Evolutionary conservation across 1,140 invertebrate species (phyloP).

Genomic region (Macrocentrus cingulum): DNA sequence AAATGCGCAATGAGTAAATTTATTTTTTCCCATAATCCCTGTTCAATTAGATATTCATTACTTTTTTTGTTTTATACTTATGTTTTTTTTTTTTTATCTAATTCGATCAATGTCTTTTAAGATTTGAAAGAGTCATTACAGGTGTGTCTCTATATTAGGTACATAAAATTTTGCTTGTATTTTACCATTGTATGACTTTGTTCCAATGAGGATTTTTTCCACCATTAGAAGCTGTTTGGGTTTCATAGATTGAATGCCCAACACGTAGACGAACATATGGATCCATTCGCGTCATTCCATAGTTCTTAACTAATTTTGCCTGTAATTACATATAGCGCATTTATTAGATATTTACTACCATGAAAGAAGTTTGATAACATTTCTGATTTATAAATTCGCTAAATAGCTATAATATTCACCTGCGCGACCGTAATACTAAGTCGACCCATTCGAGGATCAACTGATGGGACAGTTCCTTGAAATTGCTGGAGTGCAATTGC

Average conservation of each 20-base stretch:
- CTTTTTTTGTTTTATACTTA: no score
- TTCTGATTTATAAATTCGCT: no score
- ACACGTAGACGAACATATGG: constrained; percentile 91
- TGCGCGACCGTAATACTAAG: constrained; percentile 82
- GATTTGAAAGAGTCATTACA: no score
- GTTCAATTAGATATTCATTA: no score
- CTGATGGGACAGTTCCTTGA: constrained; percentile 63
- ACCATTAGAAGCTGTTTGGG: constrained; percentile 90
- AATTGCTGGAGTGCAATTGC: constrained; percentile 77
- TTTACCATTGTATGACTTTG: constrained; percentile 86
- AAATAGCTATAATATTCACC: no score
- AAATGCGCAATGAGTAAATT: no score
- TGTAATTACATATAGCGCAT: constrained; percentile 39
- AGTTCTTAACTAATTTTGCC: constrained; percentile 93
- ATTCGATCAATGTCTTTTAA: no score
- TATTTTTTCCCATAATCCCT: no score
- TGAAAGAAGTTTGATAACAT: no score
- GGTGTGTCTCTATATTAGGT: no score
- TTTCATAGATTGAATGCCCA: constrained; percentile 93
- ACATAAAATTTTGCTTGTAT: no score
- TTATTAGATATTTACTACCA: neutral
- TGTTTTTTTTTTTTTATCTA: no score
- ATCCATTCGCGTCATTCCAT: constrained; percentile 95
- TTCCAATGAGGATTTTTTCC: constrained; percentile 96
- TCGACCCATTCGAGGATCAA: constrained; percentile 62